Conservation (phyloP, 2,113 vertebrate species). For the Struthidea cinerea region DNA sequence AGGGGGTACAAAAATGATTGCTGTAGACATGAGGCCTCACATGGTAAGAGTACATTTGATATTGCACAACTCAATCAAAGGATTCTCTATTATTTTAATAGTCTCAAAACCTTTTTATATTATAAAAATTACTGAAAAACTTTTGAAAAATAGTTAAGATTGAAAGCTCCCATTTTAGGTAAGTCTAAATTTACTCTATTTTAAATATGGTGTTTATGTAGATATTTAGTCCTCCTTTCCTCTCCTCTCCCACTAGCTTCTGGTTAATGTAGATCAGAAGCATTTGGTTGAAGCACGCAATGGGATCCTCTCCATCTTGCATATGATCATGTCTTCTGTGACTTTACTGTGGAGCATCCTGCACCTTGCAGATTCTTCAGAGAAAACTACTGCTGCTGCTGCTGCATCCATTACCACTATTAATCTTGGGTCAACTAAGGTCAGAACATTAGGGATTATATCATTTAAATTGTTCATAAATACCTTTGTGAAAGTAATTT, state of each 20-base stretch:
- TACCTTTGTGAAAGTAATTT: background rate
- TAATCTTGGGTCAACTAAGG: constrained; percentile 97
- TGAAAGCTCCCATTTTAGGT: background rate
- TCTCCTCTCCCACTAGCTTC: constrained; percentile 72
- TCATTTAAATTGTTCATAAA: background rate
- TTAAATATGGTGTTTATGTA: background rate
- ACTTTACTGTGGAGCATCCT: constrained; percentile 93
- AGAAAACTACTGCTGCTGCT: constrained; percentile 82
- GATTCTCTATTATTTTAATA: background rate
- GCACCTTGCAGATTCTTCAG: constrained; percentile 88
- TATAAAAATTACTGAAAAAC: background rate
- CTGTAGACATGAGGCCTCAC: background rate
- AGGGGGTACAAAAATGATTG: background rate
- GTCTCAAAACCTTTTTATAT: background rate
- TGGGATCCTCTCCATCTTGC: constrained; percentile 93
- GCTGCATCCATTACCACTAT: constrained; percentile 89
- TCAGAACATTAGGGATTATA: constrained; percentile 35
- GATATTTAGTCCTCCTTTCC: background rate
- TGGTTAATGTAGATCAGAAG: constrained; percentile 92
- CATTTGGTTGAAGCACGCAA: constrained; percentile 92
- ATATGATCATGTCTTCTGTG: constrained; percentile 97
- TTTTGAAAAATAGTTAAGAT: background rate
- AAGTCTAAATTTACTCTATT: background rate
- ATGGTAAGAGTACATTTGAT: background rate
- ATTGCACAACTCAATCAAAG: background rate